A percentile compares a stretch with the other conserved stretches of the same genome.
phyloP scores from a whole-genome alignment of 2,888 invertebrate genomes.

The Schrankia costaestrigalis region DNA sequence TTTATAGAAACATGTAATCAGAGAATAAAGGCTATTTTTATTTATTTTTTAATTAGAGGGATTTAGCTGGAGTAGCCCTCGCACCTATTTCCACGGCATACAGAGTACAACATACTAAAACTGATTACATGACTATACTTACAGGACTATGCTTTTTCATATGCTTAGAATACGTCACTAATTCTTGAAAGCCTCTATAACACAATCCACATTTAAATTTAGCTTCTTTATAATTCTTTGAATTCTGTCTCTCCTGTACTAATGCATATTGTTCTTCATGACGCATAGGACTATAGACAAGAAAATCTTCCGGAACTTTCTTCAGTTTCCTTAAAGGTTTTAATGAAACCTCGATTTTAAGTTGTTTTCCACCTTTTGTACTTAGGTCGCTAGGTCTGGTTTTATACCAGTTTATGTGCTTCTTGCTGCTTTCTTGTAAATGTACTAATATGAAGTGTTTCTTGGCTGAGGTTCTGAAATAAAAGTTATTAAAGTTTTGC shows the following conservation, averaged over 20 bases:
- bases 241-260: conserved; percentile 47
- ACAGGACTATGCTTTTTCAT: conserved; percentile 73
- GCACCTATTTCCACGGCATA: too few relatives aligned
- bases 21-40: too few relatives aligned
- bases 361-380: conserved; percentile 38
- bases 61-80: too few relatives aligned
- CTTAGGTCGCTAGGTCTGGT: conserved; percentile 49
- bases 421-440: conserved; percentile 46
- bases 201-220: conserved; percentile 59
- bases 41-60: too few relatives aligned
- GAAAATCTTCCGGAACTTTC: conserved; percentile 54
- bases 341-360: conserved; percentile 32
- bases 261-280: conserved; percentile 63
- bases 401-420: conserved; percentile 46
- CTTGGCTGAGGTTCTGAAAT: conserved; percentile 60
- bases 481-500: too few relatives aligned
- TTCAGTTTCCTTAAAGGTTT: conserved; percentile 37
- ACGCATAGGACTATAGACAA: conserved; percentile 47
- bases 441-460: conserved; percentile 61
- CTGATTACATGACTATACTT: too few relatives aligned
- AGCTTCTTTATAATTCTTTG: conserved; percentile 61
- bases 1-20: too few relatives aligned
- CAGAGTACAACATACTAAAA: too few relatives aligned
- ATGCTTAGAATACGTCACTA: conserved; percentile 56
- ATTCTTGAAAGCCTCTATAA: conserved; percentile 58